These are phyloP conservation scores for Tylochromis polylepis DNA, from an alignment of 2,113 vertebrate genomes.

Conservation along the genomic window DNA sequence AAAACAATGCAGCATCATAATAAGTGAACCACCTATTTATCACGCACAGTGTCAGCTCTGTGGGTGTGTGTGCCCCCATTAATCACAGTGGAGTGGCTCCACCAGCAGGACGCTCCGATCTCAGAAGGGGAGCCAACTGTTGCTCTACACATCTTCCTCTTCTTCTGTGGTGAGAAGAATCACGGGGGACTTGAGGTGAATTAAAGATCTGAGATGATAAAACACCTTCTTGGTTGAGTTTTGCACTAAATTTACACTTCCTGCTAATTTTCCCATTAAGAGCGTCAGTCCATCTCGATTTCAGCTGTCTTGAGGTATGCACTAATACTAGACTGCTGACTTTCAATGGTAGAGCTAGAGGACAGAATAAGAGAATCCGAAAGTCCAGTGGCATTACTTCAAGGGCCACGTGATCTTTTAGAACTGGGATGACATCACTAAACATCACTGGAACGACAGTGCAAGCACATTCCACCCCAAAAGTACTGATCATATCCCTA, in stretches of 20 bases:
- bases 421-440: background rate
- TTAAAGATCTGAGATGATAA: background rate
- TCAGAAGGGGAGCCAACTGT: conserved; percentile 37
- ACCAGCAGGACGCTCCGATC: conserved; percentile 11
- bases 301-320: background rate
- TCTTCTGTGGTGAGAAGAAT: conserved; percentile 3
- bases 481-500: background rate
- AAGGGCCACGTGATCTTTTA: background rate
- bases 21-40: conserved; percentile 46
- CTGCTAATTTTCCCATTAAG: background rate
- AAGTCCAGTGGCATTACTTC: background rate
- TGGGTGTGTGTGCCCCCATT: conserved; percentile 19
- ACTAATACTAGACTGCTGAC: background rate
- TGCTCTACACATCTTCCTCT: conserved; percentile 24
- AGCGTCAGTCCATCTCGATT: background rate
- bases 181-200: background rate
- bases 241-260: background rate
- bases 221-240: background rate
- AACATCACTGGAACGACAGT: background rate
- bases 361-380: background rate
- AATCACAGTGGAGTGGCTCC: conserved; percentile 35
- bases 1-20: conserved; percentile 55
- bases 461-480: background rate
- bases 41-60: conserved; percentile 14
- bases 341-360: background rate